Percentiles rank a stretch among this genome's conserved stretches.
Evolutionary conservation across 2,797 vertebrate species (phyloP).

Genomic region (Lophius americanus): DNA sequence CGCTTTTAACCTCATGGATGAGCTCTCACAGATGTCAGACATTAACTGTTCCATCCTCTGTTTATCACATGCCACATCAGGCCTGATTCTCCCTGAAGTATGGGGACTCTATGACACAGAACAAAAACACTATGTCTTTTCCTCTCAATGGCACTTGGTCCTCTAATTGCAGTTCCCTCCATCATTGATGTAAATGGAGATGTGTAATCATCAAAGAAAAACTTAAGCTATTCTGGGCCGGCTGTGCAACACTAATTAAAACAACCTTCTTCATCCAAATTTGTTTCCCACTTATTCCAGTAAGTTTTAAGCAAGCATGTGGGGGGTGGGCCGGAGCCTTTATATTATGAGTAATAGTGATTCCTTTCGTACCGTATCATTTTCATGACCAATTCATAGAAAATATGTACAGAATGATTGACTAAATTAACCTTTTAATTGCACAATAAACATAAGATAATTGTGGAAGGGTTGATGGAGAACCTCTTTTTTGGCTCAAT

Average conservation of each 20-base stretch:
- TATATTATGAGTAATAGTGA: no score
- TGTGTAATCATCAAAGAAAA: constrained; percentile 79
- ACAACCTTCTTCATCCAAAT: constrained; percentile 67
- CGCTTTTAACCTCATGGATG: constrained; percentile 10
- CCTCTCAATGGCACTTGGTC: constrained; percentile 46
- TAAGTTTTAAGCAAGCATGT: constrained; percentile 39
- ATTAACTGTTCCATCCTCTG: constrained; percentile 17
- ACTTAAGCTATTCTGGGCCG: constrained; percentile 60
- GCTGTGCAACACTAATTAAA: constrained; percentile 74
- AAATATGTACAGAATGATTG: no score
- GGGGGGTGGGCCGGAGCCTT: no score
- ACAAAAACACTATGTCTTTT: constrained; percentile 59
- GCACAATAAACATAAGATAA: no score
- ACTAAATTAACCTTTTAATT: no score
- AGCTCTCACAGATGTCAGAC: constrained; percentile 29
- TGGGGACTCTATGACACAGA: constrained; percentile 38
- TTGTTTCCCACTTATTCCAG: constrained; percentile 55
- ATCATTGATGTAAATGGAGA: constrained; percentile 74
- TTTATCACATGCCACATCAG: constrained; percentile 48
- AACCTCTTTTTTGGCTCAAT: no score
- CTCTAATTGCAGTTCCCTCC: constrained; percentile 73
- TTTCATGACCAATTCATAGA: no score
- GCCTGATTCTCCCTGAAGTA: constrained; percentile 37
- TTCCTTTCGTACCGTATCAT: no score
- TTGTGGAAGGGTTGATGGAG: no score